Evolutionary conservation across 1,140 invertebrate genomes (phyloP), one percentile per base, ranked within the genome.

Genomic region (Halictus rubicundus): DNA sequence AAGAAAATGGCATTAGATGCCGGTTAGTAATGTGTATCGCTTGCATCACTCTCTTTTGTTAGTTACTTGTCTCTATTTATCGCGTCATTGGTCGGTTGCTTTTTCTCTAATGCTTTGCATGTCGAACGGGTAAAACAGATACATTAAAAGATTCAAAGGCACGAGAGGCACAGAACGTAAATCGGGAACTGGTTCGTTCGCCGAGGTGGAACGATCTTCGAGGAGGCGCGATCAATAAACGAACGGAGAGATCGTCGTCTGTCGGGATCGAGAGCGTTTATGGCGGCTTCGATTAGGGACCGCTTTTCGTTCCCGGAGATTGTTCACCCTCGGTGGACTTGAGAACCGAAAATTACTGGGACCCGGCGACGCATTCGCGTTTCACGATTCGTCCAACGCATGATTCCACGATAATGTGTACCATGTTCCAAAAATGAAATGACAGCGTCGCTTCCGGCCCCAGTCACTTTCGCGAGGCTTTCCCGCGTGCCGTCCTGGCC

Each of bases 1-100:
- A 91, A 92, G 85, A 92, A 87, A 87, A 91, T 90, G 92, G 89
- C 90, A 92, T 91, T 91, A 92, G 88, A 90, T 92, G 90, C 89
- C 88, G 88, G 84, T 92, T 91, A 92, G 91, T 92, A 57, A 88
- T 73, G 86, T 88, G 77, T 86, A 75, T 78, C 69, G 66, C 60
- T 87, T 83, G 74, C 76, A 68, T 60, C 66, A 57, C 66, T 79
- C 74, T 81, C 54, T 59, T 64, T 23, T 0, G 21, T 25, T 64
- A 70, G 32, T 68, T 66, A 63, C 78, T 78, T 27, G 42, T n/a
- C 49, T 52, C 42, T 46, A 46, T 12, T 46, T 46, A 46, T 46
- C 42, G 10, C 10, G 19, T 19, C 19, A 0, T 52, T 21, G 5
- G 16, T 16, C 19, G 14, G 14, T 52, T 52, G 6, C 16, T 52